These are phyloP conservation scores for Chaunax sp. DNA, from an alignment of 2,797 vertebrate species.

Conservation along the genomic window DNA sequence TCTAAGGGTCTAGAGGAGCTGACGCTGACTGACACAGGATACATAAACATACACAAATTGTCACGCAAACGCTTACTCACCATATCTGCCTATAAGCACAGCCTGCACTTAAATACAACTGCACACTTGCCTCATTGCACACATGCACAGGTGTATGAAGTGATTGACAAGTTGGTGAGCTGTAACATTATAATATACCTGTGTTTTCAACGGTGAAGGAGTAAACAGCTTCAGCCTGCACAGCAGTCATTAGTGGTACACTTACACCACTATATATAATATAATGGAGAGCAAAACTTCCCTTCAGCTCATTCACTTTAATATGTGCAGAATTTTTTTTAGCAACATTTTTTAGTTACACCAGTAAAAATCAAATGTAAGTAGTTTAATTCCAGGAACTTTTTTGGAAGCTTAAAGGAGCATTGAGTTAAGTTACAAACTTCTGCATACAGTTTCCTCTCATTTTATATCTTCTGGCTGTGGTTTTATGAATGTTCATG, in stretches of 20 bases:
- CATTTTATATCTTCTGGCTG: background rate
- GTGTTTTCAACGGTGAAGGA: conserved; percentile 45
- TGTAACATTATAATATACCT: conserved; percentile 74
- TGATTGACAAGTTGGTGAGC: conserved; percentile 69
- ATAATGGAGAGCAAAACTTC: conserved; percentile 24
- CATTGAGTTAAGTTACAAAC: background rate
- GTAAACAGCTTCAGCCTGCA: conserved; percentile 58
- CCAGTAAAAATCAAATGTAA: background rate
- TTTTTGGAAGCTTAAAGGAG: background rate
- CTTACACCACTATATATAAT: too few species aligned
- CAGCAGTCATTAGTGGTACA: background rate
- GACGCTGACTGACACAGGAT: conserved; percentile 14
- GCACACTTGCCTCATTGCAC: conserved; percentile 10
- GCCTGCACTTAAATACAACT: background rate
- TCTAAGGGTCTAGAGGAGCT: conserved; percentile 15
- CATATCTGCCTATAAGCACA: background rate
- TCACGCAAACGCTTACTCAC: conserved; percentile 1
- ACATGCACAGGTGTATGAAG: conserved; percentile 2
- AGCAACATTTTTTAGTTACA: too few species aligned
- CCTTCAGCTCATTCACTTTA: too few species aligned
- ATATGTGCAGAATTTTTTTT: too few species aligned
- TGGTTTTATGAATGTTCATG: background rate
- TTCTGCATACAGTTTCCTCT: background rate
- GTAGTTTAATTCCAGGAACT: background rate
- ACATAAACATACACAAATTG: conserved; percentile 11